Percentiles rank a stretch among this genome's conserved stretches.
These are phyloP conservation scores for Tupaia chinensis DNA, from an alignment of 2,113 vertebrate genomes.

Conservation along the genomic window DNA sequence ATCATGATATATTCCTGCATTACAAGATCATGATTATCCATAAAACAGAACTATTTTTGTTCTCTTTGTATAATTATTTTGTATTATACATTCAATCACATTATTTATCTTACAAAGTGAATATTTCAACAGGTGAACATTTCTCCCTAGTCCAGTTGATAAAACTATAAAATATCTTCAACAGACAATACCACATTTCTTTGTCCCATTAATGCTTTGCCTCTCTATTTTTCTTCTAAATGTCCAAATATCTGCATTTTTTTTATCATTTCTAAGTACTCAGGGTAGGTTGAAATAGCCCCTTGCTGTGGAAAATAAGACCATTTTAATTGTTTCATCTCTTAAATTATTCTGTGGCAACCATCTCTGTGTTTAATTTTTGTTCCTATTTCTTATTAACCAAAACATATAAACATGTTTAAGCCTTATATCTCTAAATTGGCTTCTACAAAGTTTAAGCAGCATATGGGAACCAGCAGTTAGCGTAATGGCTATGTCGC, in stretches of 20 bases:
- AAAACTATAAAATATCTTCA: no score
- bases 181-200: no score
- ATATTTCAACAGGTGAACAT: no score
- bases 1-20: background rate
- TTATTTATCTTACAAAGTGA: no score
- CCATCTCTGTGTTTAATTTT: background rate
- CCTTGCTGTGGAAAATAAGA: background rate
- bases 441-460: background rate
- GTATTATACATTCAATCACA: no score
- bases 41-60: background rate
- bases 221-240: no score
- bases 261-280: background rate
- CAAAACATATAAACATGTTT: slow-evolving; percentile 4
- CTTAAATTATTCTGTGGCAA: background rate
- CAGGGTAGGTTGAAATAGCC: background rate
- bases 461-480: background rate
- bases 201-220: no score
- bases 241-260: background rate
- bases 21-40: background rate
- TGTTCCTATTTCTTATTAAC: background rate
- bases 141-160: no score
- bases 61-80: no score
- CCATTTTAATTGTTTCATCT: background rate
- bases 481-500: no score
- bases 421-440: background rate